These are phyloP conservation scores for Camponotus vicinus DNA, from an alignment of 1,140 invertebrate species.

Conservation along the genomic window DNA sequence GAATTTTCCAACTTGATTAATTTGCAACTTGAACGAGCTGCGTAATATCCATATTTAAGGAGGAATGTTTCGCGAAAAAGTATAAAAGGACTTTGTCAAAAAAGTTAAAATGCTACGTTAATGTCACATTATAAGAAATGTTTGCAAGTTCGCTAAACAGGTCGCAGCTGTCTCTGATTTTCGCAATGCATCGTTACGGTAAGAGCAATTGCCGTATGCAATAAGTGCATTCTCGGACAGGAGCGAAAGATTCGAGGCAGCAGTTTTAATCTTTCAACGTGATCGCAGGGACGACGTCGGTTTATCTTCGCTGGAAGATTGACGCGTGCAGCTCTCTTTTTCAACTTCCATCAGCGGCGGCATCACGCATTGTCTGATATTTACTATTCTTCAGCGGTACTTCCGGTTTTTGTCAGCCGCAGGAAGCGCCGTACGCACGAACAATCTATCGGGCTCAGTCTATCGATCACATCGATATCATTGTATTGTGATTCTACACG, in stretches of 20 bases:
- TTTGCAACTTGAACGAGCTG: too few species aligned
- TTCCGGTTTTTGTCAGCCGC: constrained; percentile 78
- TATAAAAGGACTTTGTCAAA: neutral
- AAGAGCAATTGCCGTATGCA: neutral
- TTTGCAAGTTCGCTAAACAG: neutral
- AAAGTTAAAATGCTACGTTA: neutral
- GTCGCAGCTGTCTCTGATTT: neutral
- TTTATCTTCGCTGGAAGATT: constrained; percentile 28
- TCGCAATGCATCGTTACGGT: neutral
- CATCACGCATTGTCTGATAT: constrained; percentile 75
- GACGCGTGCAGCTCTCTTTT: constrained; percentile 49
- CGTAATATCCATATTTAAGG: too few species aligned
- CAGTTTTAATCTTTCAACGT: constrained; percentile 47
- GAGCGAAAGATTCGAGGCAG: constrained; percentile 37
- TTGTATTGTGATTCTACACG: neutral
- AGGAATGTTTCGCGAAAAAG: too few species aligned
- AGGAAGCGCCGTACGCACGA: constrained; percentile 69
- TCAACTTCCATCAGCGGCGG: constrained; percentile 37
- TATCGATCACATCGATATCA: constrained; percentile 34
- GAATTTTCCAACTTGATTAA: too few species aligned
- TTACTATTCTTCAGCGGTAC: constrained; percentile 81
- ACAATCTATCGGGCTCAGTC: constrained; percentile 30
- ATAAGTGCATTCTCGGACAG: neutral
- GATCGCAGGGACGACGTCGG: neutral
- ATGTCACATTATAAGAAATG: neutral